These are phyloP conservation scores for Tricholaema leucomelas DNA, from an alignment of 2,113 vertebrate species.

Conservation along the genomic window DNA sequence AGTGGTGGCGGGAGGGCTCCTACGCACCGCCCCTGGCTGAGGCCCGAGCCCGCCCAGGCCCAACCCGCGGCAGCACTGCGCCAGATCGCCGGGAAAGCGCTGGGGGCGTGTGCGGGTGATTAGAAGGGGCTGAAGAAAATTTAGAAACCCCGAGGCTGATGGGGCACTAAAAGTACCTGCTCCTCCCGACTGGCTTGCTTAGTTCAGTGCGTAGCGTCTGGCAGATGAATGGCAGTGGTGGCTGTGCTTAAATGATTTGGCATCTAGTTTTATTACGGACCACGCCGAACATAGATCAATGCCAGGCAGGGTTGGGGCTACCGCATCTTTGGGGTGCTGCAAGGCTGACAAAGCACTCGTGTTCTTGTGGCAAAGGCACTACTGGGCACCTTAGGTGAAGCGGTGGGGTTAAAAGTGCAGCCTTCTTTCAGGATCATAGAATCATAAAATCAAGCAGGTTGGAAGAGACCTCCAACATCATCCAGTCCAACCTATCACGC, in stretches of 20 bases:
- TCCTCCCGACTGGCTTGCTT: background rate
- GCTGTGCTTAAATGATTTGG: background rate
- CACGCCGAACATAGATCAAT: accelerated
- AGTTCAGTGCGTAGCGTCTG: accelerated
- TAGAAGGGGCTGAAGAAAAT: background rate
- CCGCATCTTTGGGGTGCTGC: background rate
- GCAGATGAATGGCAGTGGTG: accelerated
- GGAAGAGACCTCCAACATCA: too few relatives aligned
- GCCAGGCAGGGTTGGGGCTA: background rate
- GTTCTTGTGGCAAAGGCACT: background rate
- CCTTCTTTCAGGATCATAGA: accelerated
- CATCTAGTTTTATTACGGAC: too few relatives aligned
- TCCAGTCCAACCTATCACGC: too few relatives aligned
- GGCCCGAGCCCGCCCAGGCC: background rate
- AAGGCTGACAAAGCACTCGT: background rate
- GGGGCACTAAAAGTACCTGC: accelerated
- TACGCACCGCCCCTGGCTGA: too few relatives aligned
- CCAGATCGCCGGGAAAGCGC: background rate
- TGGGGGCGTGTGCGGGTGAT: background rate
- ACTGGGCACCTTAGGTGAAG: accelerated
- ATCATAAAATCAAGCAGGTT: too few relatives aligned
- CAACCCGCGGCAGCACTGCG: background rate
- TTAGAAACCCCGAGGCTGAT: accelerated
- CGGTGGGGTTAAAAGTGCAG: too few relatives aligned
- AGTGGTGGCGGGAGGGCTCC: background rate